phyloP scores from a whole-genome alignment of 2,113 vertebrate genomes.

The Syngnathoides biaculeatus region DNA sequence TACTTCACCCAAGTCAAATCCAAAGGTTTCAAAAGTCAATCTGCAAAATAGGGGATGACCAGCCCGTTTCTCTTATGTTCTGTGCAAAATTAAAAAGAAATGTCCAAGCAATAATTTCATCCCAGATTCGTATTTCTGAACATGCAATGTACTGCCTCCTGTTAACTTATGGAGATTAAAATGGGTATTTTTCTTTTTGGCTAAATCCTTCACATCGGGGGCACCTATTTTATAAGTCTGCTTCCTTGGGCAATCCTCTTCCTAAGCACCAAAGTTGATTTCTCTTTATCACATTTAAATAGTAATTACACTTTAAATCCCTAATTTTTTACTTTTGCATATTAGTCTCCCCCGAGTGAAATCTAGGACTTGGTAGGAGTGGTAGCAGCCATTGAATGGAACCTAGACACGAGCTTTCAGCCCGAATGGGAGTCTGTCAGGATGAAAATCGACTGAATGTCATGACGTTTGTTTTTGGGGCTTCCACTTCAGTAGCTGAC shows the following conservation, averaged over 20 bases:
- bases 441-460: slow-evolving; percentile 1
- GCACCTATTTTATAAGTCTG: slow-evolving; percentile 1
- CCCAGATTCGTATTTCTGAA: not conserved
- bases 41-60: too few relatives aligned
- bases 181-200: not conserved
- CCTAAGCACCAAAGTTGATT: not conserved
- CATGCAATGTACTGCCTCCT: not conserved
- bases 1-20: too few relatives aligned
- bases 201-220: not conserved
- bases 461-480: slow-evolving; percentile 6
- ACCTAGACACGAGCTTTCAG: not conserved
- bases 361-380: not conserved
- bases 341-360: not conserved
- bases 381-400: not conserved
- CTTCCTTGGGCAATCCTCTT: not conserved
- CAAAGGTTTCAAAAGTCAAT: too few relatives aligned
- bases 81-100: too few relatives aligned
- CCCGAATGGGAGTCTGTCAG: slow-evolving; percentile 1
- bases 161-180: not conserved
- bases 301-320: slow-evolving; percentile 6
- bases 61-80: too few relatives aligned
- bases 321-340: not conserved
- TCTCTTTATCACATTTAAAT: slow-evolving; percentile 4
- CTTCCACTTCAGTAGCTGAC: not conserved
- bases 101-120: not conserved